These are phyloP conservation scores for Sphecodes monilicornis DNA, from an alignment of 2,888 invertebrate species.

Conservation along the genomic window DNA sequence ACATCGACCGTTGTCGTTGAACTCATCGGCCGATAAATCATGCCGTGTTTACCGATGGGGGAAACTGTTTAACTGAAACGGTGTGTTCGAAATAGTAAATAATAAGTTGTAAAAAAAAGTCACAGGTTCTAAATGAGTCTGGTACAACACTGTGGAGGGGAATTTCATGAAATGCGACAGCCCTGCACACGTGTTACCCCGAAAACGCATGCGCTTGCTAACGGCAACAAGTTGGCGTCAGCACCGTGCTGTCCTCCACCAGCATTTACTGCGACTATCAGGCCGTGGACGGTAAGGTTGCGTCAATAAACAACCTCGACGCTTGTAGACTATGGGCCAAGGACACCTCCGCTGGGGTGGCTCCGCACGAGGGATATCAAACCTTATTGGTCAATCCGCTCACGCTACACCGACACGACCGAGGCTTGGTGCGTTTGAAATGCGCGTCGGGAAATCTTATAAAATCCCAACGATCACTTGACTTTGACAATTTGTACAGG, in stretches of 20 bases:
- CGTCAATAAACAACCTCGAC: constrained; percentile 62
- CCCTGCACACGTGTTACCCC: constrained; percentile 59
- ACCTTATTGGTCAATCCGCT: constrained; percentile 43
- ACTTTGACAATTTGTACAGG: not conserved
- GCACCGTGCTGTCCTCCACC: constrained; percentile 58
- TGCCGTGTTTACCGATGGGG: not conserved
- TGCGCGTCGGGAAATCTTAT: not conserved
- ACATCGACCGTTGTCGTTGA: not conserved
- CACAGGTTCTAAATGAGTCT: constrained; percentile 2
- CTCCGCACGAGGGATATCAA: constrained; percentile 31
- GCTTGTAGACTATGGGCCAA: constrained; percentile 64
- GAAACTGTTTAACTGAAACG: not conserved
- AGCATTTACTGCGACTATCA: constrained; percentile 49
- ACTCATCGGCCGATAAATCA: not conserved
- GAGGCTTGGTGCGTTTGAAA: constrained; percentile 2
- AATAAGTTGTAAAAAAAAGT: not conserved
- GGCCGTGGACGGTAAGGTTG: constrained; percentile 50
- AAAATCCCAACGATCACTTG: constrained; percentile 7
- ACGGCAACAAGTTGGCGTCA: constrained; percentile 76
- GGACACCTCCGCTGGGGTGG: constrained; percentile 61
- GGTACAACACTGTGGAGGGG: constrained; percentile 46
- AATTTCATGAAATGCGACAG: constrained; percentile 57
- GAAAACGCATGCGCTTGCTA: constrained; percentile 72
- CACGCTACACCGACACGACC: constrained; percentile 34
- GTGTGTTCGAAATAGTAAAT: not conserved